Base-by-base conservation (phyloP, 2,113 vertebrate genomes). In the Calyptommatus sinebrachiatus region DNA sequence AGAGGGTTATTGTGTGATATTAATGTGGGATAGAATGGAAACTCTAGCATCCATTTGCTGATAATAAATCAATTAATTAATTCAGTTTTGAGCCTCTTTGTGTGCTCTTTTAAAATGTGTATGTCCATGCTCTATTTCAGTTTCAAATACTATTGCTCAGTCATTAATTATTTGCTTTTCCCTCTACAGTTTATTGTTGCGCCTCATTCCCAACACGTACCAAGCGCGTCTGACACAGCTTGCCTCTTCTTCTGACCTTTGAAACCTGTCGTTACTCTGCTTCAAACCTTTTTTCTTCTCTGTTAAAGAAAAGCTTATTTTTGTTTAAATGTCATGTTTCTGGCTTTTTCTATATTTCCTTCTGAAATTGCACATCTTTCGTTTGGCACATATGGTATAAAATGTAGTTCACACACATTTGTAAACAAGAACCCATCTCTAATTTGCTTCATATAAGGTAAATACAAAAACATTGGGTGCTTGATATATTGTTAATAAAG, bases 131-230 rank as follows among this genome's bases (percentile, higher is more conserved):
- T 60, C 11, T 35, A 20, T 63, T 45, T 29, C 14, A 21, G 16
- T 26, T 68, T 80, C 8, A 73, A 80, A 3, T 73, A 8, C 76
- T 73, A 86, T 71, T 81, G 77, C 21, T 75, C 90, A 72, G 26
- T 68, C 79, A 84, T 85, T 28, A 71, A 80, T 85, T 78, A 1
- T 93, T 91, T 92, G 31, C 28, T 94, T 90, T 89, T 93, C 81
- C 73, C 88, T 79, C 70, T 1, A 68, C 95, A 99, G 98, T 98
- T 90, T 98, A 97, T 91, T 99, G 98, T 95, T 99, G 97, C 91
- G 96, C 96, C 57, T 97, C 97, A 88, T 95, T 98, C 91, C 96
- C 95, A 90, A 91, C 97, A 86, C 96, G 94, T 65, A 89, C 94
- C 94, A 97, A 95, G 94, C 95, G 88, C 88, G 88, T 94, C 91